Evolutionary conservation across 64 coral and sea anemone genomes (phyloP).

Genomic region (Pocillopora damicornis): DNA sequence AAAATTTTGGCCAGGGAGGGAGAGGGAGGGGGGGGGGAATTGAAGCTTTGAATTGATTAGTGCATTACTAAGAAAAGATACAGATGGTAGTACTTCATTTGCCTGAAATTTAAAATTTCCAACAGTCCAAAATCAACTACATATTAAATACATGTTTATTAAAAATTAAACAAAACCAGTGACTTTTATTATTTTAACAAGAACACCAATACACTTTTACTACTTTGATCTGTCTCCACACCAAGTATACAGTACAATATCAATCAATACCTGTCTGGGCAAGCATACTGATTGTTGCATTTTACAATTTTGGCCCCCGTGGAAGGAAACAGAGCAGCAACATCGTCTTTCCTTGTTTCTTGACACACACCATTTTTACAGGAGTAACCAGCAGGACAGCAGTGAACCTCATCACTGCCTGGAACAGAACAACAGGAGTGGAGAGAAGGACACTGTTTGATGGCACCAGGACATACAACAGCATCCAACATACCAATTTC

Average conservation of each 20-base stretch:
- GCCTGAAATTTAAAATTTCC: too few relatives aligned
- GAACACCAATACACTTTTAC: neutral
- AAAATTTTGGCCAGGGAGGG: too few relatives aligned
- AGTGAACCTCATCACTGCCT: slow-evolving; percentile 18
- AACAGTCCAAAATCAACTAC: too few relatives aligned
- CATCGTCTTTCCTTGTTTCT: slow-evolving; percentile 13
- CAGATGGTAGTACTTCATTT: too few relatives aligned
- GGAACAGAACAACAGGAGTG: slow-evolving; percentile 48
- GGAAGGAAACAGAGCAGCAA: neutral
- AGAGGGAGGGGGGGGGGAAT: too few relatives aligned
- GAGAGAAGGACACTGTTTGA: slow-evolving; percentile 29
- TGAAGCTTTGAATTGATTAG: too few relatives aligned
- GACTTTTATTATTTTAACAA: neutral
- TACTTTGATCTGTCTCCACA: neutral
- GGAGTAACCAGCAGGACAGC: slow-evolving; percentile 47
- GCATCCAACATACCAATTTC: neutral
- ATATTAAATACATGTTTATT: too few relatives aligned
- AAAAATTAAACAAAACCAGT: too few relatives aligned
- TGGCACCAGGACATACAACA: slow-evolving; percentile 15
- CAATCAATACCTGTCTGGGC: slow-evolving; percentile 30
- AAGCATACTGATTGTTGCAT: slow-evolving; percentile 46
- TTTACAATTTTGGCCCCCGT: slow-evolving; percentile 17
- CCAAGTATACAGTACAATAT: neutral
- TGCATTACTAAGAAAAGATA: too few relatives aligned
- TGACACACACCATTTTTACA: slow-evolving; percentile 46